These are phyloP conservation scores for Probaryconus sp. DNA, from an alignment of 1,140 invertebrate genomes.

Conservation along the genomic window DNA sequence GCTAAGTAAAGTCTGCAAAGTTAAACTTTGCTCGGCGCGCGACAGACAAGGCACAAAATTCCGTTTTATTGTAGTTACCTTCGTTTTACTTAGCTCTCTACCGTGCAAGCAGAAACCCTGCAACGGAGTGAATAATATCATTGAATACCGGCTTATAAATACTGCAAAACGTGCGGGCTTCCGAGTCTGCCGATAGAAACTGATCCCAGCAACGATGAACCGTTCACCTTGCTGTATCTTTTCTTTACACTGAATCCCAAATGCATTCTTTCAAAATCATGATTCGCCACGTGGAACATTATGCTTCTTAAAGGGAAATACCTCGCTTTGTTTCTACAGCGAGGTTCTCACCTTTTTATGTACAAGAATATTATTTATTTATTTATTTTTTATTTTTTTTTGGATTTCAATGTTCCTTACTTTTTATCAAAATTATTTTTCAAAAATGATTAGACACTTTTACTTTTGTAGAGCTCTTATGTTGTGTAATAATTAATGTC, in stretches of 20 bases:
- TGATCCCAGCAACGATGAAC: conserved; percentile 10
- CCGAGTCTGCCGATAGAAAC: background rate
- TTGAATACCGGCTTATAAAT: conserved; percentile 10
- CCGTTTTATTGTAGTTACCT: background rate
- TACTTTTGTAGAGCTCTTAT: no score
- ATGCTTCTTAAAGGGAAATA: no score
- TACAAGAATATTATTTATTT: no score
- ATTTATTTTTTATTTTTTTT: no score
- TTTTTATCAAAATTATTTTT: no score
- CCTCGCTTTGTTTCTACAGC: no score
- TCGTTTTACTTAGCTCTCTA: background rate
- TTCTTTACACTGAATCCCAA: conserved; percentile 12
- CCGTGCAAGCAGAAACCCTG: conserved; percentile 4
- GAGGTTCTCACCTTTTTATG: no score
- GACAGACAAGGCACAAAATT: background rate
- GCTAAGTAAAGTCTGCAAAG: conserved; percentile 11
- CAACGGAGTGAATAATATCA: conserved; percentile 13
- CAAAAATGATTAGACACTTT: no score
- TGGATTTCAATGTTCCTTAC: no score
- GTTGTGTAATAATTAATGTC: no score
- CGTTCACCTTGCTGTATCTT: conserved; percentile 2
- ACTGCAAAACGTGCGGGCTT: conserved; percentile 6
- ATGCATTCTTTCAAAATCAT: conserved; percentile 3
- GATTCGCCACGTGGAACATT: background rate
- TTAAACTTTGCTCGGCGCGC: background rate